phyloP scores from a whole-genome alignment of 2,113 vertebrate genomes.

The Pavo muticus region DNA sequence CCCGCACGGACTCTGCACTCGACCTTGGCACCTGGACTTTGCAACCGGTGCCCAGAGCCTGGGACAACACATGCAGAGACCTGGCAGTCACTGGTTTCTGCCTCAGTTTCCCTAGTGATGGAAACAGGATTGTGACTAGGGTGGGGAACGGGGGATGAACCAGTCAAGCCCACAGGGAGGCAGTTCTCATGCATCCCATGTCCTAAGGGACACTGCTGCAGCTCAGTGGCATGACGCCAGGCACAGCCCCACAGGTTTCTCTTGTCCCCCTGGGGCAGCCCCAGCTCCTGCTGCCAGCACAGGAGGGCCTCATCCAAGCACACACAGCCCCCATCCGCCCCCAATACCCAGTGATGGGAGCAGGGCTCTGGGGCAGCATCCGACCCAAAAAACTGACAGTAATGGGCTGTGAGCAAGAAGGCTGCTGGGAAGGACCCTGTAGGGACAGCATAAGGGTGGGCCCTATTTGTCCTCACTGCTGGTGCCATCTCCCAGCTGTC shows the following conservation, averaged over 20 bases:
- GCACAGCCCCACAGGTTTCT: not conserved
- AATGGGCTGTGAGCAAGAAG: not conserved
- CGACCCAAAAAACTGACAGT: not conserved
- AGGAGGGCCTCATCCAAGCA: not conserved
- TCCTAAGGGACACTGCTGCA: rapidly evolving
- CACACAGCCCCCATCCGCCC: not conserved
- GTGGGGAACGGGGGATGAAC: not conserved
- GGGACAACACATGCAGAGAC: not conserved
- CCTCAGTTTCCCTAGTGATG: not conserved
- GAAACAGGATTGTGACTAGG: rapidly evolving
- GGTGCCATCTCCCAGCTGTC: rapidly evolving
- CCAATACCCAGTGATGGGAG: not conserved
- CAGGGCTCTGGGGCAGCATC: not conserved
- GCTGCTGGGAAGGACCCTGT: not conserved
- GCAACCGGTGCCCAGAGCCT: not conserved
- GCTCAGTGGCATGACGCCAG: rapidly evolving
- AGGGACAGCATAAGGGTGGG: not conserved
- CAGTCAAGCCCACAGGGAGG: not conserved
- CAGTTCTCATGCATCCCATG: not conserved
- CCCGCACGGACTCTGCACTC: slow-evolving; percentile 26
- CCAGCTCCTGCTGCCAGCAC: rapidly evolving
- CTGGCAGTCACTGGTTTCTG: not conserved
- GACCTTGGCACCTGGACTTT: slow-evolving; percentile 43
- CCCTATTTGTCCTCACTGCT: not conserved
- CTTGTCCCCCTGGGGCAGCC: not conserved